Base-by-base conservation (phyloP, 2,797 vertebrate species). In the Gymnocypris eckloni region DNA sequence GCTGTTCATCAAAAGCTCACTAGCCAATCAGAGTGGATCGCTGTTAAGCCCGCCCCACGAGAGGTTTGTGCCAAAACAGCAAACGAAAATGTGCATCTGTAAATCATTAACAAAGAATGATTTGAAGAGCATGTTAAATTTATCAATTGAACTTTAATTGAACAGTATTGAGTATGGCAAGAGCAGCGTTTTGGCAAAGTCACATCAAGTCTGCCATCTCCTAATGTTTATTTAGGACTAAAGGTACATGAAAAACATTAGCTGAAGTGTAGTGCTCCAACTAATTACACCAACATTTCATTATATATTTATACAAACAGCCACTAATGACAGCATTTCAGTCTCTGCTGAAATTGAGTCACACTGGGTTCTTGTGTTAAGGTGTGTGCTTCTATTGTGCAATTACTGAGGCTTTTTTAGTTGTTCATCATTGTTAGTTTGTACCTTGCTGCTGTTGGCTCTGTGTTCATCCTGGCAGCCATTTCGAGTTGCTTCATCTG, bases 381-480 rank as follows among this genome's bases (percentile, higher is more conserved):
- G 59, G 16, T 54, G 64, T 70, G 48, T 22, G 18, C 33, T 52
- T 52, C 9, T 12, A 81, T 52, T n/a, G 10, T n/a, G 10, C 45
- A 33, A 50, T 16, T 52, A 28, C 59, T 15, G 61, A 50, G 61
- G 4, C 22, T 70, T 67, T 45, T 41, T 50, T 10, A 33, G 10
- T 4, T 18, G n/a, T 61, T 33, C n/a, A 13, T 37, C 20, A 5
- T 43, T 9, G 73, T 61, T 77, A 37, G 59, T 16, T 79, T 90
- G 87, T 79, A 98, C 97, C 95, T 98, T 97, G 1, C 91, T 92
- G 92, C 92, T 96, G 87, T 95, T 94, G 83, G 93, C 92, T 91
- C 95, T 94, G 89, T 93, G 92, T 84, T 97, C 96, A 78, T 97
- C 96, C 86, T 96, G 95, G 92, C 96, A 94, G 85, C 96, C 95